Conservation (phyloP, 2,113 vertebrate species). For the Pitta sordida region DNA sequence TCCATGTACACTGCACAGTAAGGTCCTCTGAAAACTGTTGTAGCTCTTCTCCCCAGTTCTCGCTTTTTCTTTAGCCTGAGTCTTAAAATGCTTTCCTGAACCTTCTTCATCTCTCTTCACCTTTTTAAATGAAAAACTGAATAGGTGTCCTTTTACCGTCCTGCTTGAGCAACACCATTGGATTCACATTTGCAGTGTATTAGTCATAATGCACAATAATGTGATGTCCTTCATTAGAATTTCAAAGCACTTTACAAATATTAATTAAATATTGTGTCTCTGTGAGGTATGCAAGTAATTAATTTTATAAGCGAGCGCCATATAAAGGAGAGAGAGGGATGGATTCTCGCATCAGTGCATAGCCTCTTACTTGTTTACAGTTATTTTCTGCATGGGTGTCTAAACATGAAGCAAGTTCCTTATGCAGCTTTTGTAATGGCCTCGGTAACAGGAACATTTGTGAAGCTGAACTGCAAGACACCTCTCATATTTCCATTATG, state of each 20-base stretch:
- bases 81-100: neutral
- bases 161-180: neutral
- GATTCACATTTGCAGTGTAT: neutral
- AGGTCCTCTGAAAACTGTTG: neutral
- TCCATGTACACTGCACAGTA: neutral
- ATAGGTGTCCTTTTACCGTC: neutral
- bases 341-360: neutral
- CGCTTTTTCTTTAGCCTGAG: neutral
- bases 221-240: neutral
- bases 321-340: neutral
- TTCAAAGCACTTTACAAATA: slow-evolving; percentile 13
- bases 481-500: neutral
- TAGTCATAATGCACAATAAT: neutral
- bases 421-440: neutral
- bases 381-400: neutral
- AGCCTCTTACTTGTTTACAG: neutral
- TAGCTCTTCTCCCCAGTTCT: neutral
- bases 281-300: neutral
- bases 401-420: neutral
- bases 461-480: neutral
- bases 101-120: neutral
- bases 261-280: neutral
- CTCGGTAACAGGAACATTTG: neutral
- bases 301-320: neutral
- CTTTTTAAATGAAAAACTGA: neutral